Percentiles rank a stretch among this genome's conserved stretches.
These are phyloP conservation scores for Xenotilapia caudafasciata DNA, from an alignment of 2,113 vertebrate species.

Conservation along the genomic window DNA sequence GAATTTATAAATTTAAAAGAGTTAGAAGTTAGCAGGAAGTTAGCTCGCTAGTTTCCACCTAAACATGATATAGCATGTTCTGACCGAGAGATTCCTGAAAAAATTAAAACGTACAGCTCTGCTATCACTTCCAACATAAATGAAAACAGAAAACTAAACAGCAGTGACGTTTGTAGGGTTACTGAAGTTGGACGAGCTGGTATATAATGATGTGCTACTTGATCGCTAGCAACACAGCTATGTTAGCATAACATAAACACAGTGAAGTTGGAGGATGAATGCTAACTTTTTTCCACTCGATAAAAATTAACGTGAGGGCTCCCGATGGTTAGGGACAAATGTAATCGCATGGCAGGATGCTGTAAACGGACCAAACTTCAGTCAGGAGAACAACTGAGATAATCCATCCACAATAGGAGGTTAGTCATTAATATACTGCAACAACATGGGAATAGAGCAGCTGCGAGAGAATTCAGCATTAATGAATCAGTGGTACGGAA, in stretches of 20 bases:
- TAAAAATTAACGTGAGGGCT: accelerated
- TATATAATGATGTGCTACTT: accelerated
- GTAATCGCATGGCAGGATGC: background rate
- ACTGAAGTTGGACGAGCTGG: accelerated
- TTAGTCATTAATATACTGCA: background rate
- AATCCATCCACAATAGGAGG: accelerated
- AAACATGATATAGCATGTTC: too few relatives aligned
- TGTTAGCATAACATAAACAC: background rate
- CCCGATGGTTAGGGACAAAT: accelerated
- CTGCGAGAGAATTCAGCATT: background rate
- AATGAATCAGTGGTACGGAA: accelerated
- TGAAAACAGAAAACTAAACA: too few relatives aligned
- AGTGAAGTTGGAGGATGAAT: accelerated
- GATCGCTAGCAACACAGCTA: accelerated
- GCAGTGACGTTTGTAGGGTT: accelerated
- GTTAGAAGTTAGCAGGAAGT: too few relatives aligned
- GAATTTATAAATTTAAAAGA: too few relatives aligned
- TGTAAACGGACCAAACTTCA: accelerated
- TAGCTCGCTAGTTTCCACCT: too few relatives aligned
- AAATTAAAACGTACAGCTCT: too few relatives aligned
- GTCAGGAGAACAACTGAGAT: background rate
- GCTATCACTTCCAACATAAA: too few relatives aligned
- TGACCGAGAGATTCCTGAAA: too few relatives aligned
- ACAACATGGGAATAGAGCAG: background rate
- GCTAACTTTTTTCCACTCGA: accelerated